Conservation (phyloP, 2,113 vertebrate species). For the Phyllopteryx taeniolatus region DNA sequence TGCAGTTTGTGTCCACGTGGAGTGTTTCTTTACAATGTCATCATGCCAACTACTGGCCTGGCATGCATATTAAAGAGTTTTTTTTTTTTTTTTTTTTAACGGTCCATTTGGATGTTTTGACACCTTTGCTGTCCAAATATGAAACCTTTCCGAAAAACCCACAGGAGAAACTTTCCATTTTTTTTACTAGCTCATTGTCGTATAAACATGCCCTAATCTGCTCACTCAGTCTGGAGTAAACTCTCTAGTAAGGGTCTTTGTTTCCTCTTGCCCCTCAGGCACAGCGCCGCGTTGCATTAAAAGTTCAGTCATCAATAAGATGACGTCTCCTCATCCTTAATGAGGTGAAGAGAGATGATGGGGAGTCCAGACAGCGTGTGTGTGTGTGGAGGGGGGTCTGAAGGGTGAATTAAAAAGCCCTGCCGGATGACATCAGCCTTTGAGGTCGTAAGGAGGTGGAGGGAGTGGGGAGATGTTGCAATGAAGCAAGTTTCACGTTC, state of each 20-base stretch:
- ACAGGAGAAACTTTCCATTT: background rate
- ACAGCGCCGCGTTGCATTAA: slow-evolving; percentile 1
- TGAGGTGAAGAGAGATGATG: slow-evolving; percentile 41
- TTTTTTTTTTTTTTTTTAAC: background rate
- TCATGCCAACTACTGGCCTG: background rate
- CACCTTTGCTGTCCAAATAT: background rate
- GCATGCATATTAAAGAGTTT: background rate
- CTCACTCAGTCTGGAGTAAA: background rate
- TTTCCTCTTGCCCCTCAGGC: background rate
- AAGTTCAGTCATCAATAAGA: slow-evolving; percentile 47
- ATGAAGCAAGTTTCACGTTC: slow-evolving; percentile 33
- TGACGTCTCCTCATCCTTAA: slow-evolving; percentile 56
- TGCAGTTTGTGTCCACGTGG: background rate
- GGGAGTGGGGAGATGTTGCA: slow-evolving; percentile 16
- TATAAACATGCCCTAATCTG: slow-evolving; percentile 9
- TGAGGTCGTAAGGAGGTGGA: slow-evolving; percentile 33
- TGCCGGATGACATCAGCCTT: slow-evolving; percentile 69
- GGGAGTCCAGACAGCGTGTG: slow-evolving; percentile 39
- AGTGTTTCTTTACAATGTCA: too few relatives aligned
- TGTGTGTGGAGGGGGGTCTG: slow-evolving; percentile 20
- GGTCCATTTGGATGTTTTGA: background rate
- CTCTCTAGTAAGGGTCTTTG: background rate
- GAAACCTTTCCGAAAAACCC: background rate
- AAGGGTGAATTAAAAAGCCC: slow-evolving; percentile 51
- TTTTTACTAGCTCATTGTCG: background rate